Evolutionary conservation across 2,113 vertebrate genomes (phyloP).

Genomic region (Thermophis baileyi): DNA sequence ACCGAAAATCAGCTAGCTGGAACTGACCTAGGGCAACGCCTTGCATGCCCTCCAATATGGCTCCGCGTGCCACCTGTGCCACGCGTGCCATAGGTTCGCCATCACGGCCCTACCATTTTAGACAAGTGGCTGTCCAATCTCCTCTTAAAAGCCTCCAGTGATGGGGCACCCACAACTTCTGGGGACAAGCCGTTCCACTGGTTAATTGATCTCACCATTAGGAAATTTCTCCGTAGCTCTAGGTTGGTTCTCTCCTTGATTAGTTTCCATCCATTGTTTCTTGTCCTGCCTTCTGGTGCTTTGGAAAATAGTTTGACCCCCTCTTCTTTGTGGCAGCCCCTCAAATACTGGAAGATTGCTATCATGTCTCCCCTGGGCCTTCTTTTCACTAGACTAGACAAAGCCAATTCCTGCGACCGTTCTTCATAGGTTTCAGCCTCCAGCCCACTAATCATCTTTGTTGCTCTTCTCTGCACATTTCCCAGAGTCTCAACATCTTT

Average conservation of each 20-base stretch:
- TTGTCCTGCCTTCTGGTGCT: neutral
- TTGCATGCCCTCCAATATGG: no score
- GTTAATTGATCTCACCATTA: neutral
- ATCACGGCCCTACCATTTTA: no score
- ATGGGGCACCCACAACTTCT: no score
- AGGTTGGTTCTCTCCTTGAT: neutral
- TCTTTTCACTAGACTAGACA: neutral
- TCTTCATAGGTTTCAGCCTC: neutral
- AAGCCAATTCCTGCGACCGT: neutral
- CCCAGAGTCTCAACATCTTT: neutral
- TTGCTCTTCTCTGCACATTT: neutral
- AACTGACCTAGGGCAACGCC: no score
- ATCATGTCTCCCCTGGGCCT: neutral
- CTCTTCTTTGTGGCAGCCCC: neutral
- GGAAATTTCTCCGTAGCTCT: neutral
- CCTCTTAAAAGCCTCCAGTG: no score
- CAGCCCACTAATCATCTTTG: neutral
- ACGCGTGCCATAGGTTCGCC: no score
- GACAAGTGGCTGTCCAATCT: no score
- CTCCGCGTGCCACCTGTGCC: no score
- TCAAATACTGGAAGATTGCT: neutral
- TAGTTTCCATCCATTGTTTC: neutral
- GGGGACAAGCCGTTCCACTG: no score
- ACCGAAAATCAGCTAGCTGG: no score
- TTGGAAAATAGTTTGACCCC: neutral